These are phyloP conservation scores for Drosophila nigromelanica DNA, from an alignment of 1,140 invertebrate genomes.

Conservation along the genomic window DNA sequence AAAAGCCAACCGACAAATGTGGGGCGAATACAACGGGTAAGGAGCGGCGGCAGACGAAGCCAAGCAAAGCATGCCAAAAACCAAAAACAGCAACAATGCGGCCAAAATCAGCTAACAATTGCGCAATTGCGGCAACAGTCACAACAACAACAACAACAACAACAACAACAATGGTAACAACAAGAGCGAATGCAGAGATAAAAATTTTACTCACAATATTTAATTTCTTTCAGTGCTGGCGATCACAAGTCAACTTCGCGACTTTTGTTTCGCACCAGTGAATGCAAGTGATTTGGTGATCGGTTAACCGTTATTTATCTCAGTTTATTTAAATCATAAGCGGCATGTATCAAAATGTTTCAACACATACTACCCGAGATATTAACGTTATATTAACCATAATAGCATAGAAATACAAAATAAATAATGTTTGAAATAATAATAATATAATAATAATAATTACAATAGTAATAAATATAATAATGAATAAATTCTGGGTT, in stretches of 20 bases:
- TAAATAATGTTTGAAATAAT: too few relatives aligned
- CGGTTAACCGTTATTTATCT: slow-evolving; percentile 11
- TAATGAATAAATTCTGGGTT: too few relatives aligned
- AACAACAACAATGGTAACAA: slow-evolving; percentile 25
- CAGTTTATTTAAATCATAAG: background rate
- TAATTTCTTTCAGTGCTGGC: slow-evolving; percentile 25
- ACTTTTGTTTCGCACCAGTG: slow-evolving; percentile 22
- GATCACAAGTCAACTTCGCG: background rate
- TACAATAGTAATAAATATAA: too few relatives aligned
- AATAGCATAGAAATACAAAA: too few relatives aligned
- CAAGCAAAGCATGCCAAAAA: slow-evolving; percentile 53
- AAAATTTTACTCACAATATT: slow-evolving; percentile 19
- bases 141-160: slow-evolving; percentile 27
- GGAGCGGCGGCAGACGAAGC: slow-evolving; percentile 18
- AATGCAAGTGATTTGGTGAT: slow-evolving; percentile 15
- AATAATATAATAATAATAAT: too few relatives aligned
- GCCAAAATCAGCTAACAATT: slow-evolving; percentile 67
- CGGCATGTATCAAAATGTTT: background rate
- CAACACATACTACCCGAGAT: too few relatives aligned
- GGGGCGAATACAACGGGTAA: slow-evolving; percentile 1
- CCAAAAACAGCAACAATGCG: slow-evolving; percentile 30
- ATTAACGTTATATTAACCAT: too few relatives aligned
- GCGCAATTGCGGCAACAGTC: slow-evolving; percentile 61
- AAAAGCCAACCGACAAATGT: slow-evolving; percentile 9
- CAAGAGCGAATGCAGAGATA: slow-evolving; percentile 31